Evolutionary conservation across 2,113 vertebrate genomes (phyloP).

Genomic region (Halcyon senegalensis): DNA sequence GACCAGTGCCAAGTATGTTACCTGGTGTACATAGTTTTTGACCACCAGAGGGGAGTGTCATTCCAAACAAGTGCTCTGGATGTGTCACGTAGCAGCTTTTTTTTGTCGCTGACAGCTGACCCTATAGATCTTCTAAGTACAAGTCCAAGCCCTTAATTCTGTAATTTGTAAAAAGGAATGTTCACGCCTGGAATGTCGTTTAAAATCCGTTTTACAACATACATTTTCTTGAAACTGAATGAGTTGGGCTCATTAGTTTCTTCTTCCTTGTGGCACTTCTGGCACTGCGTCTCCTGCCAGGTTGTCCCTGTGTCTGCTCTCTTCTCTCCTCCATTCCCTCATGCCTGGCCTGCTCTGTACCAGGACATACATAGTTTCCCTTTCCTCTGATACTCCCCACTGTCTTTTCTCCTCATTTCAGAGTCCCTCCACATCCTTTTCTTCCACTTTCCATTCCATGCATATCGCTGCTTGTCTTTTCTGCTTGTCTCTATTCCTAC

Average conservation of each 20-base stretch:
- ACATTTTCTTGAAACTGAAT: background rate
- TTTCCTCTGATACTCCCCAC: background rate
- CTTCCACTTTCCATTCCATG: background rate
- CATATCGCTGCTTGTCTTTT: background rate
- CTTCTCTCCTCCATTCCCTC: background rate
- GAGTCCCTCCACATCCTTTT: background rate
- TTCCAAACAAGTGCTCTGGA: background rate
- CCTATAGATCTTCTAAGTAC: background rate
- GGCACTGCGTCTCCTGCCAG: background rate
- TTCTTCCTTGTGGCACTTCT: background rate
- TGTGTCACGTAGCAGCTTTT: background rate
- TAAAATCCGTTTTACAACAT: background rate
- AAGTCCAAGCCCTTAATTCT: background rate
- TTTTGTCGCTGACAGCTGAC: background rate
- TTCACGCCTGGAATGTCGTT: background rate
- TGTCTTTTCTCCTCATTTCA: background rate
- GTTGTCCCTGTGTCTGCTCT: background rate
- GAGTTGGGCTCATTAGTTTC: background rate
- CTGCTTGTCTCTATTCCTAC: background rate
- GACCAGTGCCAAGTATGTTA: background rate
- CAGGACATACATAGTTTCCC: background rate
- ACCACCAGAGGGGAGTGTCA: slow-evolving; percentile 49
- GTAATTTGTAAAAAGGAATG: background rate
- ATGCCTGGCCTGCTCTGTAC: background rate
- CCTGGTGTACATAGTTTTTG: background rate